phyloP scores from a whole-genome alignment of 2,888 invertebrate genomes.

The Drosophila anomalata region DNA sequence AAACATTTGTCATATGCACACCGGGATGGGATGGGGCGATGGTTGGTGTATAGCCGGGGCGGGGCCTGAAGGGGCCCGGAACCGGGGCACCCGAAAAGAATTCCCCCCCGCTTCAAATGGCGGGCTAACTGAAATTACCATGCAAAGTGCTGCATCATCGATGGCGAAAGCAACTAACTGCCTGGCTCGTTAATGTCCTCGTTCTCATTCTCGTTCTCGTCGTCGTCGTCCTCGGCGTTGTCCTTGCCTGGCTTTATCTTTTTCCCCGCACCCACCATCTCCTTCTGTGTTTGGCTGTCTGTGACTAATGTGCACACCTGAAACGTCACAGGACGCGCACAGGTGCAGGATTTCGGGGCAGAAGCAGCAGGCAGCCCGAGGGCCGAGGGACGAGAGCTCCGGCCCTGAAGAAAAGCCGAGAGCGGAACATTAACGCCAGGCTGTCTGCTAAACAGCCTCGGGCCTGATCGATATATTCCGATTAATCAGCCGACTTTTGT shows the following conservation, averaged over 20 bases:
- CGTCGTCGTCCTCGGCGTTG: slow-evolving; percentile 41
- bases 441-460: slow-evolving; percentile 58
- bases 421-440: slow-evolving; percentile 64
- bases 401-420: background rate
- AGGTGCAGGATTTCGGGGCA: slow-evolving; percentile 50
- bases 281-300: slow-evolving; percentile 47
- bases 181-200: slow-evolving; percentile 77
- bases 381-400: slow-evolving; percentile 3
- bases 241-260: slow-evolving; percentile 50
- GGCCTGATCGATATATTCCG: slow-evolving; percentile 73
- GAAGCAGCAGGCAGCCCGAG: slow-evolving; percentile 54
- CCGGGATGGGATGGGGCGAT: background rate
- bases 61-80: slow-evolving; percentile 14
- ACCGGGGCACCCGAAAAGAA: slow-evolving; percentile 27
- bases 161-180: slow-evolving; percentile 64
- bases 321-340: slow-evolving; percentile 73
- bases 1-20: slow-evolving; percentile 66
- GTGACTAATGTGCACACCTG: slow-evolving; percentile 77
- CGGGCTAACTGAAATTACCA: slow-evolving; percentile 59
- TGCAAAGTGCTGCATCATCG: slow-evolving; percentile 69
- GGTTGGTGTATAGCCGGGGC: slow-evolving; percentile 16
- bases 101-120: slow-evolving; percentile 2
- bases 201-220: slow-evolving; percentile 51
- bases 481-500: slow-evolving; percentile 75
- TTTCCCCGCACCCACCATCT: slow-evolving; percentile 13